These are phyloP conservation scores for Lasioglossum marginatum DNA, from an alignment of 2,888 invertebrate species.

Conservation along the genomic window DNA sequence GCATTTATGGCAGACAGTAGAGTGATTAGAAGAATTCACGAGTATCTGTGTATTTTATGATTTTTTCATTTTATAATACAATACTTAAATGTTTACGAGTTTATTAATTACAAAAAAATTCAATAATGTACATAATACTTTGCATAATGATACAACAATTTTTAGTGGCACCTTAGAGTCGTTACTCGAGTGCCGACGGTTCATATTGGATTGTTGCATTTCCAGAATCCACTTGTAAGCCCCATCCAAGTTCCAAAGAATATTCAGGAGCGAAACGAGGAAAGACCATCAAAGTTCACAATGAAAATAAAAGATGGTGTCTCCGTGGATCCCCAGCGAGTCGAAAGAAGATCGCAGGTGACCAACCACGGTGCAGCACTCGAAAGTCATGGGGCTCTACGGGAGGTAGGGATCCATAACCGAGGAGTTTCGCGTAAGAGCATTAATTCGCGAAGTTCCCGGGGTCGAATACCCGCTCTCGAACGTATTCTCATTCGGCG, in stretches of 20 bases:
- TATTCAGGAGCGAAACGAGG: background rate
- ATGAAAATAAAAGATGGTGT: background rate
- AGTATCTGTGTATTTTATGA: no score
- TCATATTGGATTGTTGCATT: background rate
- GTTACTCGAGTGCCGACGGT: no score
- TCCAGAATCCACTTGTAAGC: background rate
- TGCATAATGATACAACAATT: no score
- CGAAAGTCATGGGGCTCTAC: conserved; percentile 25
- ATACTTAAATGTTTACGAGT: no score
- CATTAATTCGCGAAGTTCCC: conserved; percentile 60
- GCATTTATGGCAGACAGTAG: no score
- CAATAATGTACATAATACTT: no score
- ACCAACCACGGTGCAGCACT: background rate
- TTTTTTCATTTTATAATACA: no score
- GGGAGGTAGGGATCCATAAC: conserved; percentile 1
- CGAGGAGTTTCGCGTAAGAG: conserved; percentile 52
- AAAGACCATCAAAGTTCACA: background rate
- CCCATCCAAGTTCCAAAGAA: background rate
- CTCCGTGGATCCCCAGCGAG: background rate
- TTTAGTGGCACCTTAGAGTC: no score
- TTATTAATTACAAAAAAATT: no score
- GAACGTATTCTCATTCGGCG: conserved; percentile 54
- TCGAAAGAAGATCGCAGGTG: background rate
- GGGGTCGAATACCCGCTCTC: conserved; percentile 15
- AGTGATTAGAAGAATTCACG: no score